Percentiles rank a stretch among this genome's conserved stretches.
These are phyloP conservation scores for Centropus bengalensis DNA, from an alignment of 2,113 vertebrate species.

Conservation along the genomic window DNA sequence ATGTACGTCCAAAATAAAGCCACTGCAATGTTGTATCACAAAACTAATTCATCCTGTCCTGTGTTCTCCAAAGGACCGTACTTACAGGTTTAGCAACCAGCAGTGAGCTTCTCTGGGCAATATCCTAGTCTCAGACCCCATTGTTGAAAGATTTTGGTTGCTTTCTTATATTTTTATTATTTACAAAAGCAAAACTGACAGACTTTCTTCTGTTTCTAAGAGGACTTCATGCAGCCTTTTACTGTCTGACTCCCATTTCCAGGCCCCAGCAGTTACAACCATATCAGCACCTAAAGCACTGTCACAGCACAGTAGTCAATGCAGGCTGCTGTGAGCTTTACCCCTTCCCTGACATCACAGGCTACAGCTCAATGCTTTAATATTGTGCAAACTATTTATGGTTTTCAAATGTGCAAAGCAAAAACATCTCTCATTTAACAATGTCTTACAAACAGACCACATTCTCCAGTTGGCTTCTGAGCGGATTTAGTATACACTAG, in stretches of 20 bases:
- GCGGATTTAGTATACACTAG: not conserved
- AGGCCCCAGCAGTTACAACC: not conserved
- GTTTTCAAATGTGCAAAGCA: not conserved
- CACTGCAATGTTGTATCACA: fast-evolving
- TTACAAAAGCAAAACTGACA: not conserved
- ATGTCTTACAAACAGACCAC: not conserved
- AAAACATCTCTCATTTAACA: not conserved
- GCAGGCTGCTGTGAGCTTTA: not conserved
- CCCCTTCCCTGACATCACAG: not conserved
- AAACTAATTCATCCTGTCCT: not conserved
- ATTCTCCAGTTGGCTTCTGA: not conserved
- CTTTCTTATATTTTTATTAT: not conserved
- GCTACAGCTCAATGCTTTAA: fast-evolving
- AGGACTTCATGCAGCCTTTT: not conserved
- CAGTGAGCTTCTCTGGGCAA: not conserved
- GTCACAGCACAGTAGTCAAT: not conserved
- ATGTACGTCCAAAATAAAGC: not conserved
- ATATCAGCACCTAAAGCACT: not conserved
- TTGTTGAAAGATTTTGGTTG: not conserved
- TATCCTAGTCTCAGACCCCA: not conserved
- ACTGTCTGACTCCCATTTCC: not conserved
- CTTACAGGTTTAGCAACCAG: not conserved
- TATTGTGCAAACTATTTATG: not conserved
- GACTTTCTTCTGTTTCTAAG: not conserved
- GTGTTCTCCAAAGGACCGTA: not conserved